Percentiles rank a stretch among this genome's conserved stretches.
Evolutionary conservation across 2,888 invertebrate species (phyloP).

Genomic region (Heliconius ismenius): DNA sequence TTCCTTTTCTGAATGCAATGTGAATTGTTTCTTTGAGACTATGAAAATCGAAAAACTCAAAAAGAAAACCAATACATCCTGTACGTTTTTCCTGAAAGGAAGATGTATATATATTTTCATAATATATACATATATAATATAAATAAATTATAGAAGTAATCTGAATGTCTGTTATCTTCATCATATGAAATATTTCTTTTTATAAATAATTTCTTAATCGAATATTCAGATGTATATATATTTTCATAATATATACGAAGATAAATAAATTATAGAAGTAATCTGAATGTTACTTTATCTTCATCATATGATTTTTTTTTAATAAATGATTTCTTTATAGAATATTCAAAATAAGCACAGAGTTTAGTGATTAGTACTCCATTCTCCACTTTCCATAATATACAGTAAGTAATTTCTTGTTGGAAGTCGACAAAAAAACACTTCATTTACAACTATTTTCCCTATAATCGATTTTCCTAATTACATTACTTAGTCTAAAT

Average conservation of each 20-base stretch:
- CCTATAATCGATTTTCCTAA: background rate
- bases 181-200: background rate
- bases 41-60: conserved; percentile 76
- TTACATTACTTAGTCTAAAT: background rate
- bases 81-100: conserved; percentile 59
- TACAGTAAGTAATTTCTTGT: no score
- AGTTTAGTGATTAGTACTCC: background rate
- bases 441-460: background rate
- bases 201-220: no score
- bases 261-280: background rate
- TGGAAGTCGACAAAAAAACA: no score
- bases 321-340: no score
- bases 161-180: no score
- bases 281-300: no score
- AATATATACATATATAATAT: background rate
- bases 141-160: background rate
- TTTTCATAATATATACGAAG: background rate
- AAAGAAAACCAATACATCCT: conserved; percentile 59
- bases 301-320: background rate
- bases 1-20: conserved; percentile 77
- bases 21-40: conserved; percentile 76
- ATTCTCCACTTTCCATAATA: background rate
- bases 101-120: background rate
- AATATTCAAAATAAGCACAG: background rate
- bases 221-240: background rate